A percentile compares a stretch with the other conserved stretches of the same genome.
These are phyloP conservation scores for Gobiocypris rarus DNA, from an alignment of 2,113 vertebrate species.

Conservation along the genomic window DNA sequence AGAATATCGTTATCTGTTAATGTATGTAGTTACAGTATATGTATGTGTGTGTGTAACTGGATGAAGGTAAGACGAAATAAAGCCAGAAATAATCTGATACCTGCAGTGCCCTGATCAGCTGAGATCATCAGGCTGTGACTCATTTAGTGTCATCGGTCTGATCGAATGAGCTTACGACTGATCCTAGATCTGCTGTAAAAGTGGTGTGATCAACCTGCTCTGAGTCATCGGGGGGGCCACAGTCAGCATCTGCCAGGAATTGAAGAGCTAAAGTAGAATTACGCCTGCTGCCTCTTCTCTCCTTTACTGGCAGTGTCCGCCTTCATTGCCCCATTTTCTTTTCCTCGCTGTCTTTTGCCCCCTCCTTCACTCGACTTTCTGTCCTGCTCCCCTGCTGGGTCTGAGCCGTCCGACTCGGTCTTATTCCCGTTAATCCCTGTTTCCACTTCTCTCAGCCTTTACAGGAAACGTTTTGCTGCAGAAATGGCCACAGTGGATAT, in stretches of 20 bases:
- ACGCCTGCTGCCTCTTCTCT: slow-evolving; percentile 52
- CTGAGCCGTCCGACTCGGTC: slow-evolving; percentile 9
- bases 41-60: not conserved
- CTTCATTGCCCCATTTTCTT: slow-evolving; percentile 49
- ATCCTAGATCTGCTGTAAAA: slow-evolving; percentile 25
- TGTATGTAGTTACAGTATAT: not conserved
- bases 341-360: not conserved
- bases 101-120: slow-evolving; percentile 29
- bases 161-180: not conserved
- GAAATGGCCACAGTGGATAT: slow-evolving; percentile 1
- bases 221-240: slow-evolving; percentile 43
- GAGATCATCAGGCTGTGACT: slow-evolving; percentile 49
- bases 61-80: not conserved
- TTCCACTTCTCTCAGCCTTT: slow-evolving; percentile 13
- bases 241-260: slow-evolving; percentile 47
- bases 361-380: slow-evolving; percentile 24
- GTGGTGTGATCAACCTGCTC: slow-evolving; percentile 36
- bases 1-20: not conserved
- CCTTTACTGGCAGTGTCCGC: slow-evolving; percentile 57
- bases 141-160: slow-evolving; percentile 28
- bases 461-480: slow-evolving; percentile 23
- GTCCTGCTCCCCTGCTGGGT: slow-evolving; percentile 12
- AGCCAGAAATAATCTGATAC: slow-evolving; percentile 5
- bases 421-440: slow-evolving; percentile 17
- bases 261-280: slow-evolving; percentile 14